A percentile compares a stretch with the other conserved stretches of the same genome.
These are phyloP conservation scores for Chironex yamaguchii DNA, from an alignment of 30 jellyfish, hydroid and myxozoan species.

Conservation along the genomic window DNA sequence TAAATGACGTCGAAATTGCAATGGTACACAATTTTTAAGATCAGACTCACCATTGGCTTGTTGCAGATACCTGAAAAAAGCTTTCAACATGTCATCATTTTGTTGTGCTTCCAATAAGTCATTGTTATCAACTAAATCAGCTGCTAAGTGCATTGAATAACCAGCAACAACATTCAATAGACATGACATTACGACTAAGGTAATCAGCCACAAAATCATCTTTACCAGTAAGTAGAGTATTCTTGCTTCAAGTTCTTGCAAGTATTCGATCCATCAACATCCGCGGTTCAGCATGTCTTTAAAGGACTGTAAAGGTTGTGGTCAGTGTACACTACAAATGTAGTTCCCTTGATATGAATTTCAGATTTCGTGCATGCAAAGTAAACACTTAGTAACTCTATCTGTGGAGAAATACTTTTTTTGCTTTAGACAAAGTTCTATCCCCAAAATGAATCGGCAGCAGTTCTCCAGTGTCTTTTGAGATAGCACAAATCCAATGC, in stretches of 20 bases:
- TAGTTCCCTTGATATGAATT: neutral
- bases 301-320: neutral
- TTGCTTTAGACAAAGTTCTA: neutral
- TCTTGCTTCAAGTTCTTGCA: too few relatives aligned
- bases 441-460: neutral
- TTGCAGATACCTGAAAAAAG: neutral
- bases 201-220: neutral
- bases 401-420: neutral
- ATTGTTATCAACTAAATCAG: neutral
- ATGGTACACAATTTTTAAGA: neutral
- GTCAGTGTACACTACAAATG: neutral
- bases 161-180: neutral
- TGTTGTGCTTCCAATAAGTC: neutral
- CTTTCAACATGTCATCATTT: neutral
- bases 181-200: neutral
- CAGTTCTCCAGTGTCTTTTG: neutral
- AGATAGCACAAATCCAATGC: neutral
- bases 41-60: neutral
- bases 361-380: neutral
- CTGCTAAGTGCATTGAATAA: neutral
- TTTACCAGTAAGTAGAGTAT: too few relatives aligned
- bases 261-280: too few relatives aligned
- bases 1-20: constrained; percentile 1
- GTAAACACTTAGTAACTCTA: neutral
- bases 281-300: too few relatives aligned